These are phyloP conservation scores for Cynodonichthys magdalenae DNA, from an alignment of 2,797 vertebrate species.

Conservation along the genomic window DNA sequence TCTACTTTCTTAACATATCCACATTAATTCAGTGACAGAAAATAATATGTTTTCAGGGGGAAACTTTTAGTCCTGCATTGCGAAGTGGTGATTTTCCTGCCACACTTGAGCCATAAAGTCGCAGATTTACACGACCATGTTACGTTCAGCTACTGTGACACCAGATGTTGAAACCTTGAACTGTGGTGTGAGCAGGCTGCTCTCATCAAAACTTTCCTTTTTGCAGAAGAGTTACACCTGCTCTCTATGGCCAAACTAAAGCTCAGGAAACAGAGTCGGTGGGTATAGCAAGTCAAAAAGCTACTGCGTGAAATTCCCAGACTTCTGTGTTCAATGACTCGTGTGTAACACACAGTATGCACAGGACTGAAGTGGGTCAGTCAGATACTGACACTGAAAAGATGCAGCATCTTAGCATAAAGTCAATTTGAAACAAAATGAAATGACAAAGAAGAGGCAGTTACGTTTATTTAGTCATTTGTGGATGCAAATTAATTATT, in stretches of 20 bases:
- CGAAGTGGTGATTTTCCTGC: background rate
- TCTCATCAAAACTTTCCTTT: background rate
- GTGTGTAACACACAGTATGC: background rate
- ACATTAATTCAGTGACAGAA: background rate
- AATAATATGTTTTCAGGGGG: background rate
- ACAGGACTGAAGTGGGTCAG: background rate
- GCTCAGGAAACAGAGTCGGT: background rate
- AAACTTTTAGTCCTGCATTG: background rate
- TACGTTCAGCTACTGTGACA: background rate
- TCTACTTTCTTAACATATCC: background rate
- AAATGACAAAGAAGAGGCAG: background rate
- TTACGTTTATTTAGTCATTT: background rate
- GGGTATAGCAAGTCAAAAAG: background rate
- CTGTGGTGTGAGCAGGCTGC: background rate
- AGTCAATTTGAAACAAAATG: background rate
- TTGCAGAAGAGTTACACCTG: background rate
- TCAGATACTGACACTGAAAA: background rate
- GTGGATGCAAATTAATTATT: background rate
- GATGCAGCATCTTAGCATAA: background rate
- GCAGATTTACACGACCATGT: background rate
- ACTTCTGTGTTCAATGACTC: background rate
- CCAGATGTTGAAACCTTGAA: background rate
- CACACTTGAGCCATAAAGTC: background rate
- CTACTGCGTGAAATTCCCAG: background rate
- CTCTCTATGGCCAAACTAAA: background rate